Conservation (phyloP, 1,140 invertebrate species). For the Cepaea nemoralis region DNA sequence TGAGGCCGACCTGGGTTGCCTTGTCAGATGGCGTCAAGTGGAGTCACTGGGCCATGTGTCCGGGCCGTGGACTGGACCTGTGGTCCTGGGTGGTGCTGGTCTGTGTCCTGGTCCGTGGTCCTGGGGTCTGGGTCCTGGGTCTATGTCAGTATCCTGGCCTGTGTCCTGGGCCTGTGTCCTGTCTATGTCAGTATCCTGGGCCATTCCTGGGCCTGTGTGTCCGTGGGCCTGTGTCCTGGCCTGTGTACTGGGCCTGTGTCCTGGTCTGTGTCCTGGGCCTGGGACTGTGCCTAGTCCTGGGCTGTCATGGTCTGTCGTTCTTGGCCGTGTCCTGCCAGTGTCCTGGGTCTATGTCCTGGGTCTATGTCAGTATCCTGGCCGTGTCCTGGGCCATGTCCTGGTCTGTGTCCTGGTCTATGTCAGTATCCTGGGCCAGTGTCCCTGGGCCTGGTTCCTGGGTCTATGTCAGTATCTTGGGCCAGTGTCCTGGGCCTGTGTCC, state of each 20-base stretch:
- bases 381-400: slow-evolving; percentile 1
- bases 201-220: not conserved
- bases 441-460: not conserved
- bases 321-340: not conserved
- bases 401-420: slow-evolving; percentile 9
- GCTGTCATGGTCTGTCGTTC: not conserved
- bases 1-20: no score
- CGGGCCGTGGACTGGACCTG: no score
- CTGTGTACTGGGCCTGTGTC: not conserved
- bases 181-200: not conserved
- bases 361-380: no score
- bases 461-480: no score
- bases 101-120: no score
- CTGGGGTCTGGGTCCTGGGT: not conserved
- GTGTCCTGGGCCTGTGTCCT: not conserved
- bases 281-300: not conserved
- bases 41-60: no score
- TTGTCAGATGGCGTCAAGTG: no score
- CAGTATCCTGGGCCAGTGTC: no score
- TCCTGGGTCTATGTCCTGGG: not conserved
- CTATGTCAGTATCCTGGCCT: not conserved
- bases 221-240: not conserved
- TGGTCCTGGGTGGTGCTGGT: no score
- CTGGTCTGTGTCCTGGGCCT: not conserved
- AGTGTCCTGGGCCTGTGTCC: no score